Base-by-base conservation (phyloP, 1,140 invertebrate genomes). In the Drosophila nasuta region DNA sequence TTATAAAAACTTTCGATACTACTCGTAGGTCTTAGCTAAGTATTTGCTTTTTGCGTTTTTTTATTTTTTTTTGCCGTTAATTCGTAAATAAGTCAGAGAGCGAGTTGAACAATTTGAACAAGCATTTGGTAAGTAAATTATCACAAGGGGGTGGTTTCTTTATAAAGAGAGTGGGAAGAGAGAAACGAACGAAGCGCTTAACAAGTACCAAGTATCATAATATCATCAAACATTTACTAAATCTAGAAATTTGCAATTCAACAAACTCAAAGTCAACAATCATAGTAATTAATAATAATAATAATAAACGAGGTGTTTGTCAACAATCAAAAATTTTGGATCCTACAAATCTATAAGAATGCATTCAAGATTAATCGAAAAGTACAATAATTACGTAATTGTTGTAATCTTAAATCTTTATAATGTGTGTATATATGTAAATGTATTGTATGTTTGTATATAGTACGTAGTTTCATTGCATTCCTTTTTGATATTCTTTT, bases 171-270 rank as follows among this genome's bases (percentile, higher is more conserved):
- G 0, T 8, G 20, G 25, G 10, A 25, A 48, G 13, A 30, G 13
- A 43, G 45, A n/a, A 43, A 25, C 43, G 49, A 82, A 75, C 64
- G 63, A 76, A 67, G 67, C 45, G 43, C 45, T 57, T 72, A 82
- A 82, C 81, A 82, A 79, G 20, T 70, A 43, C 13, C 17, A 72
- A 48, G 43, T 58, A 45, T 28, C 35, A 20, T 51, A 33, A 28
- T 38, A 38, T 56, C 20, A 43, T 41, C 33, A 25, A 72, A 69
- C 58, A 64, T n/a, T 38, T 51, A 46, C 25, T 43, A 59, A 59
- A 59, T 59, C 51, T 33, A 59, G 49, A 28, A 62, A 73, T 45
- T 62, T 56, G 56, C 46, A 75, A 76, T 73, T 63, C 43, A 72
- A 71, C 73, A 71, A 75, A 75, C 58, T 8, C 51, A 75, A 74